Percentiles rank a stretch among this genome's conserved stretches.
Conservation (phyloP, 2,113 vertebrate species). For the Podarcis raffonei region DNA sequence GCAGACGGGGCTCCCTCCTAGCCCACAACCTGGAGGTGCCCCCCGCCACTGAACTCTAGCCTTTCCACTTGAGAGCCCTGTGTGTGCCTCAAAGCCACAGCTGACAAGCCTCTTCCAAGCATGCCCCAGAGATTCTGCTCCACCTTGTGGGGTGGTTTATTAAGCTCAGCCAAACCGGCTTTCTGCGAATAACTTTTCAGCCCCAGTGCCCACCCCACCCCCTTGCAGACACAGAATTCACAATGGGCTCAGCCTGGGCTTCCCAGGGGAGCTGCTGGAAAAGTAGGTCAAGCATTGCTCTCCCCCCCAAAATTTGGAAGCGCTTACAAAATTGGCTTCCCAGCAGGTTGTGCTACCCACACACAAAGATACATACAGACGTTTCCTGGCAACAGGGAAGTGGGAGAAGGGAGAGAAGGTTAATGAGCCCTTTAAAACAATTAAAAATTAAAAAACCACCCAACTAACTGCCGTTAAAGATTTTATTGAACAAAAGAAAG, state of each 20-base stretch:
- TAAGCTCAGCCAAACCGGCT: not conserved
- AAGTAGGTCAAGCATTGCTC: conserved; percentile 49
- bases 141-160: not conserved
- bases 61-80: no score
- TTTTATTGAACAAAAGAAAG: conserved; percentile 78
- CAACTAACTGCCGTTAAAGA: conserved; percentile 68
- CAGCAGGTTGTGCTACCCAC: conserved; percentile 58
- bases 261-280: conserved; percentile 35
- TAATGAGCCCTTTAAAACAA: conserved; percentile 60
- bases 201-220: not conserved
- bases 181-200: not conserved
- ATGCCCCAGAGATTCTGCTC: not conserved
- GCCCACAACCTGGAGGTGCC: no score
- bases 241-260: conserved; percentile 21
- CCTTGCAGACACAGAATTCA: conserved; percentile 19
- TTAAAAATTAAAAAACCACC: conserved; percentile 36
- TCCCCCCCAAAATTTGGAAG: conserved; percentile 29
- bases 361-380: not conserved
- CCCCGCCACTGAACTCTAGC: no score
- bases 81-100: not conserved
- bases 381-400: conserved; percentile 62
- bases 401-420: conserved; percentile 38
- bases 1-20: no score
- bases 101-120: not conserved
- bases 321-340: conserved; percentile 60